Conservation (phyloP, 2,888 invertebrate genomes). For the Pinctada fucata region DNA sequence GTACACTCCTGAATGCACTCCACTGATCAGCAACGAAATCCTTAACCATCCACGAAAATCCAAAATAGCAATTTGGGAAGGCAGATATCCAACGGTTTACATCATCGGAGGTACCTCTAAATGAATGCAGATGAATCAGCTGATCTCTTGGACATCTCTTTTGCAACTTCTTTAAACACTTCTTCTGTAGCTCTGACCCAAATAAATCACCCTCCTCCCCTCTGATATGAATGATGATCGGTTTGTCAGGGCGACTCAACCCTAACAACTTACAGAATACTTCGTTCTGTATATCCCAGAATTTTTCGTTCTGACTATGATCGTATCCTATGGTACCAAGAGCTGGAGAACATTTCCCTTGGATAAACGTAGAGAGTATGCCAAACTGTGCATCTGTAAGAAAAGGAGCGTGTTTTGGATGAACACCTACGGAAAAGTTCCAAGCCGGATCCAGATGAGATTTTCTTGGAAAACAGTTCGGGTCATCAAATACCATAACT, state of each 20-base stretch:
- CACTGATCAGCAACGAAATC: background rate
- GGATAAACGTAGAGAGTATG: background rate
- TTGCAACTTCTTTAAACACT: background rate
- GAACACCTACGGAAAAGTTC: background rate
- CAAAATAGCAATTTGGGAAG: background rate
- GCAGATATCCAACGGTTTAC: background rate
- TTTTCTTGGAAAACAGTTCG: background rate
- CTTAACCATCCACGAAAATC: background rate
- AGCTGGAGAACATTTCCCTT: background rate
- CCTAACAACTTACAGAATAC: background rate
- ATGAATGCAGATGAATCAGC: background rate
- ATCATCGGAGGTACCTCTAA: background rate
- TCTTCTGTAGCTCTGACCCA: background rate
- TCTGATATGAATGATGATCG: background rate
- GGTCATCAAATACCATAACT: background rate
- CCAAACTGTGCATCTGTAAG: background rate
- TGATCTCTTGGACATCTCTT: background rate
- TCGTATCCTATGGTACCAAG: background rate
- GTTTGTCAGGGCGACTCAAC: background rate
- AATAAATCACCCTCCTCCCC: background rate
- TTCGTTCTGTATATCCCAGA: background rate
- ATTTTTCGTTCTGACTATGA: background rate
- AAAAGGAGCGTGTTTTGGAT: background rate
- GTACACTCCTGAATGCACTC: background rate
- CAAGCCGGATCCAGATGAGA: background rate